These are phyloP conservation scores for Pyrgus malvae DNA, from an alignment of 2,888 invertebrate species.

Conservation along the genomic window DNA sequence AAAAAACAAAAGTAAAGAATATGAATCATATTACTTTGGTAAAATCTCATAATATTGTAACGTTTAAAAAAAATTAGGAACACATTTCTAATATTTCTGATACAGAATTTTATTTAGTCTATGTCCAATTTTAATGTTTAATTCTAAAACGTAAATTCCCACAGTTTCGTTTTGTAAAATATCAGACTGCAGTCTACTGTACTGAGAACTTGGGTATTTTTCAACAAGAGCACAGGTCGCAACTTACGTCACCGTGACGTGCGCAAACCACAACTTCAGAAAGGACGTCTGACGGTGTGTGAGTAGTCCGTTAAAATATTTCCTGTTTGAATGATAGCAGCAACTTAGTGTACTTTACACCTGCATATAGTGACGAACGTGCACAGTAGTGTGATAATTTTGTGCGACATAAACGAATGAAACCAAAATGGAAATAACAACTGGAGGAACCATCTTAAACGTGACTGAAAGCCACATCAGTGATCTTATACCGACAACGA, in stretches of 20 bases:
- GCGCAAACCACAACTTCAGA: conserved; percentile 58
- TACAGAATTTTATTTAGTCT: too few species aligned
- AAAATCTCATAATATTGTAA: too few species aligned
- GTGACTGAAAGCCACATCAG: conserved; percentile 20
- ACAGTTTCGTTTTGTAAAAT: too few species aligned
- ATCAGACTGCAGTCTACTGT: too few species aligned
- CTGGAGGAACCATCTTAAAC: conserved; percentile 31
- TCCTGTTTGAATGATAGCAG: conserved; percentile 50
- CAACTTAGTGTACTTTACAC: background rate
- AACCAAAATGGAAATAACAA: conserved; percentile 47
- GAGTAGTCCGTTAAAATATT: conserved; percentile 57
- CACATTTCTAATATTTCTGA: too few species aligned
- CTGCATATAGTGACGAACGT: conserved; percentile 1
- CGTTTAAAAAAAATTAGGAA: too few species aligned
- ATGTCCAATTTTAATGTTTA: too few species aligned
- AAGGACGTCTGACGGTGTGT: conserved; percentile 52
- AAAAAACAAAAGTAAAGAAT: too few species aligned
- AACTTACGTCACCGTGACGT: conserved; percentile 53
- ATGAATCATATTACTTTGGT: too few species aligned
- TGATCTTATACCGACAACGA: conserved; percentile 24
- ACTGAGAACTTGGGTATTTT: conserved; percentile 4
- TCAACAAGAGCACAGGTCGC: background rate
- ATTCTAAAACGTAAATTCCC: too few species aligned
- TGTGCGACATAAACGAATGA: conserved; percentile 36
- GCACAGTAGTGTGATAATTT: background rate